A percentile compares a stretch with the other conserved stretches of the same genome.
phyloP scores from a whole-genome alignment of 2,113 vertebrate species.

The Gnathonemus longibarbis region DNA sequence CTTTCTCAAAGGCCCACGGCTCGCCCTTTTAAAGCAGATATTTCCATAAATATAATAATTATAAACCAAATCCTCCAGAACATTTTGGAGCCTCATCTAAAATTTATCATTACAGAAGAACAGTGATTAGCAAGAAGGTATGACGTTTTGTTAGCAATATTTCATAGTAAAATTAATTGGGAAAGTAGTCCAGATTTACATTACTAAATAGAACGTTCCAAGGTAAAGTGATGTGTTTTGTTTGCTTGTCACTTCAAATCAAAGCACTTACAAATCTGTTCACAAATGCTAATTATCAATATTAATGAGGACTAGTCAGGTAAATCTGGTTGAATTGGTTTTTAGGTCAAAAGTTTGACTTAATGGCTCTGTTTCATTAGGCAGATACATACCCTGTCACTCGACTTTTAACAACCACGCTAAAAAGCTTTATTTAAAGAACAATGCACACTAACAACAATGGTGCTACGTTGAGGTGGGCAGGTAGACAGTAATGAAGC shows the following conservation, averaged over 20 bases:
- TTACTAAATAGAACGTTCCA: not conserved
- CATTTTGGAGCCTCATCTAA: not conserved
- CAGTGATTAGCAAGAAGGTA: not conserved
- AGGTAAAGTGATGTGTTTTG: not conserved
- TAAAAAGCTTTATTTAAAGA: not conserved
- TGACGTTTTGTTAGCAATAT: not conserved
- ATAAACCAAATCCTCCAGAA: not conserved
- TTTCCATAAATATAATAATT: conserved; percentile 2
- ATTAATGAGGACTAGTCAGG: not conserved
- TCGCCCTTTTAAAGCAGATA: not conserved
- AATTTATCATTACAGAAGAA: not conserved
- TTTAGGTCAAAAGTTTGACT: not conserved
- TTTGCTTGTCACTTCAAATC: not conserved
- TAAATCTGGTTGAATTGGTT: not conserved
- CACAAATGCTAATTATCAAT: not conserved
- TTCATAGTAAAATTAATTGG: not conserved
- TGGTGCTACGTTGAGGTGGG: not conserved
- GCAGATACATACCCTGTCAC: not conserved
- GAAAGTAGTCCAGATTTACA: not conserved
- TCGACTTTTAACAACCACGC: not conserved
- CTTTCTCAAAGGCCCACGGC: not conserved
- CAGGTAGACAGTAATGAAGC: not conserved
- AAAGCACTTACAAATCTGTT: not conserved
- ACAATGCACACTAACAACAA: not conserved
- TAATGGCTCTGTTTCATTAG: not conserved